Evolutionary conservation across 1,140 invertebrate species (phyloP), one percentile per base, ranked within the genome.

Genomic region (Pogonomyrmex barbatus): DNA sequence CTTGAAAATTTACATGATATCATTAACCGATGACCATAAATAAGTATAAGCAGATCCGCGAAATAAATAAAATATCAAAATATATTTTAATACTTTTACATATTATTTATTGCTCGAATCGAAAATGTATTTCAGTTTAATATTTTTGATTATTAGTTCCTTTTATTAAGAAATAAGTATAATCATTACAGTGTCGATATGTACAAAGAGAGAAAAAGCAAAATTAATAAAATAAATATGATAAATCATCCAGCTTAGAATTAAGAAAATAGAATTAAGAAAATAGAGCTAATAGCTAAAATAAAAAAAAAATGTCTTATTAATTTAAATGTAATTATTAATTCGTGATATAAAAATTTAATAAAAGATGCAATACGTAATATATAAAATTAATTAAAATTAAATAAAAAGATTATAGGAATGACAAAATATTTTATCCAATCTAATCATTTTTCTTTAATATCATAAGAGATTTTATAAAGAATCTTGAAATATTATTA

Each of bases 11-110:
- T 63, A 65, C 36, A 63, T 30, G 45, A 24, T 52, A 24, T 47
- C 17, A 39, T 4, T n/a, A 2, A 14, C 14, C 24, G 68, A 75
- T 30, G 36, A n/a, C 5, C 45, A 65, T 79, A 88, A 73, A 77
- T 90, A 77, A 81, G 36, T 71, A 24, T 24, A 90, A 86, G 24
- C 50, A 30, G 8, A 56, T 24, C 39, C n/a, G 24, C 14, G 14
- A 9, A 54, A 42, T 65, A 47, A 36, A 8, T 5, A 47, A 42
- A 14, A 56, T 70, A 45, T 17, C 1, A 47, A 36, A 50, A 63
- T 5, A 47, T 60, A 47, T 73, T 76, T 54, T 76, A 4, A 5
- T 45, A 12, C 14, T 33, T 63, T 6, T 14, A 45, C 33, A 62
- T 39, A 10, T 12, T n/a, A 24, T 60, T 30, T 39, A 42, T 60